Evolutionary conservation across 2,797 vertebrate genomes (phyloP), one percentile per base, ranked within the genome.

Genomic region (Pyrrhura leucotis): DNA sequence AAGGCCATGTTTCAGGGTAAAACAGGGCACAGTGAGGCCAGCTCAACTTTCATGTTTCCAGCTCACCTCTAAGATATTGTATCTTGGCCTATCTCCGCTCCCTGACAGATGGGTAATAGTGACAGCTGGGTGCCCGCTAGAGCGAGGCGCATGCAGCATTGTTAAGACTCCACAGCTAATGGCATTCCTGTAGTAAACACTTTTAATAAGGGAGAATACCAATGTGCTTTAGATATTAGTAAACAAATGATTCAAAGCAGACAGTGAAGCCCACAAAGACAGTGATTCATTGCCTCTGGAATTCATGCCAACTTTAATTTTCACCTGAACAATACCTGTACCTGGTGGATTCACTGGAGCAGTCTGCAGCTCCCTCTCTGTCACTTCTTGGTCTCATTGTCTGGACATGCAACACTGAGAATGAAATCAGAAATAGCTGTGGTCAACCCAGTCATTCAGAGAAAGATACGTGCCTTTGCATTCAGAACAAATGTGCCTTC

Each of bases 241-340:
- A 96, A 95, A 95, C 88, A 94, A 90, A 93, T 76, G 4, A 90
- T 90, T 96, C 88, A 91, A 79, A 95, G 88, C 88, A 96, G 96
- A 80, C 85, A 68, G 37, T n/a, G 67, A 82, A 85, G 80, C 88
- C 94, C 74, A 76, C 85, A 86, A 47, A 72, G 63, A 39, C 54
- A 13, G 67, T 96, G 96, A 96, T 84, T 96, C 82, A 86, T 29
- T 12, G 10, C 74, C 88, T 89, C 40, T 68, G 77, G 91, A 95
- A 93, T 95, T 68, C 15, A 3, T 35, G 85, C 48, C 74, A 89
- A 18, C 69, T 91, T 88, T 56, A 48, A 87, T 93, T 90, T 90
- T 86, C 89, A 90, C 82, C 85, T 67, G 63, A 95, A 56, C 85
- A 33, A 68, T 88, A 39, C 67, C 35, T 62, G 65, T 79, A 83